Evolutionary conservation across 2,797 vertebrate species (phyloP), one percentile per base, ranked within the genome.

Genomic region (Poeciliopsis paucimaculata): DNA sequence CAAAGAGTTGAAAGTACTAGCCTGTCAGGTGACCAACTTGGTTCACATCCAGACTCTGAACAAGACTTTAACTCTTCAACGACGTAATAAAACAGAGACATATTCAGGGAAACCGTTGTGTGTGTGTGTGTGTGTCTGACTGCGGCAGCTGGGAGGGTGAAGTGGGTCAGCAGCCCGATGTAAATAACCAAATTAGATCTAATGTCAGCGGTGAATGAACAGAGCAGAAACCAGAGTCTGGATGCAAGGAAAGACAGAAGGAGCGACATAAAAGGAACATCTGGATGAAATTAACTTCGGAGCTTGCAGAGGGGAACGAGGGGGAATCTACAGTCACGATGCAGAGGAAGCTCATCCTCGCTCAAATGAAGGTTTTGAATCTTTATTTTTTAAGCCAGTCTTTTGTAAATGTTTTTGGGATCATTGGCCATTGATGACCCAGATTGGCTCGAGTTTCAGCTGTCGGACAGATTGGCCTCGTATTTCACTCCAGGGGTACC

Each of bases 171-270:
- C 80, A 18, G 87, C 86, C 86, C 83, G 76, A 82, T 76, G 81
- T 79, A 78, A 82, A 87, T 94, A 95, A 95, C 87, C 73, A 5
- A 39, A 93, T 95, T 94, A 94, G 70, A 86, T 73, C 62, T 91
- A 93, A 93, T 89, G 86, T 88, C 85, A 82, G 64, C 10, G 36
- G 89, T 70, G 82, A 78, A 43, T 55, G 64, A 86, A 83, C 71
- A 87, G 83, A 89, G 76, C 82, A 76, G 76, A 82, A 83, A 60
- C 62, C 79, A 84, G 82, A 79, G 85, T 49, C 77, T 73, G 66
- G 72, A 83, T 2, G 12, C 73, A 18, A 53, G 0, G 39, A 46
- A 68, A 8, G 20, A 18, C 74, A 49, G n/a, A 53, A 46, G 70
- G 10, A 9, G 43, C 31, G 4, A 41, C 43, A 23, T 9, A 57